Evolutionary conservation across 1,140 invertebrate species (phyloP), one percentile per base, ranked within the genome.

Genomic region (Formica exsecta): DNA sequence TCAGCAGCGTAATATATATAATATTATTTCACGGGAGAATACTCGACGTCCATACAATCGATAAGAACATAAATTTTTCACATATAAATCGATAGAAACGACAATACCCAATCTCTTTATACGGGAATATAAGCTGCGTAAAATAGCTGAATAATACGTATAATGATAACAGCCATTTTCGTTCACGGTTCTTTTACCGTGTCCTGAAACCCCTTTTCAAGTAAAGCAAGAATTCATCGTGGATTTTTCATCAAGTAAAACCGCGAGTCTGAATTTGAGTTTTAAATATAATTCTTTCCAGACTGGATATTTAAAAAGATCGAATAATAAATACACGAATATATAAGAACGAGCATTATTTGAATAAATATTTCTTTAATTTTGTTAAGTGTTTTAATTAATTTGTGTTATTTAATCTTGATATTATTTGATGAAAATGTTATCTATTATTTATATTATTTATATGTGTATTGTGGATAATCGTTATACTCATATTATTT

Each of bases 101-200:
- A 80, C 48, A 22, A 38, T 70, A n/a, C 9, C 22, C n/a, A 68
- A 68, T 38, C 22, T 73, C 64, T 88, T 59, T 66, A 57, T 41
- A 81, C 22, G 32, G 9, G 36, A 65, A 62, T 64, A 66, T 89
- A 59, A 89, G 57, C 70, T n/a, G 29, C 29, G 29, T 62, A 83
- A 41, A 71, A 84, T 81, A 75, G 44, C n/a, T 70, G 54, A 87
- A 89, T 88, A 87, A 89, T 90, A 90, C 80, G 61, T 80, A 75
- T 79, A 79, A 44, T 64, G 79, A 90, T 87, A 90, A 89, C 87
- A 87, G 79, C 79, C 41, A n/a, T 76, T 90, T 89, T 87, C 74
- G 86, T 54, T 87, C 85, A 71, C 57, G 68, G 70, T 48, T 87
- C 65, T 74, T 48, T 54, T 38, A 19, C 38, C 57, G 66, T 51